phyloP scores from a whole-genome alignment of 2,888 invertebrate genomes.

The Cerceris rybyensis region DNA sequence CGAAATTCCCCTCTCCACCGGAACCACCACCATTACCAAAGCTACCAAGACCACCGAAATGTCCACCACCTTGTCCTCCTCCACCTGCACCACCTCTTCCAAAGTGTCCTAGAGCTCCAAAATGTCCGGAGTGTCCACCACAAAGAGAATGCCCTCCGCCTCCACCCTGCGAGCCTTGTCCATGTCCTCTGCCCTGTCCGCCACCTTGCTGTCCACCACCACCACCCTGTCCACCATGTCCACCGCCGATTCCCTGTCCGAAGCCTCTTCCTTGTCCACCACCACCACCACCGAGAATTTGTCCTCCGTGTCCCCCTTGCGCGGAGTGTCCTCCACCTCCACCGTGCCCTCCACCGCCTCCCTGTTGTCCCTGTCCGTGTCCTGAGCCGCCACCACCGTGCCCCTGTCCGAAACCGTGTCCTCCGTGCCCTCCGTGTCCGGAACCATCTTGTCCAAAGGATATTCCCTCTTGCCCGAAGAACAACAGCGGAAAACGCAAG shows the following conservation, averaged over 20 bases:
- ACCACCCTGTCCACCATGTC: constrained; percentile 37
- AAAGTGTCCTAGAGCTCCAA: constrained; percentile 4
- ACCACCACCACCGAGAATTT: constrained; percentile 1
- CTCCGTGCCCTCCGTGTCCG: constrained; percentile 15
- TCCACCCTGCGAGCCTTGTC: constrained; percentile 50
- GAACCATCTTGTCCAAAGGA: background rate
- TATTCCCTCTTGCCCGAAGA: background rate
- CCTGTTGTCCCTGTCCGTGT: constrained; percentile 44
- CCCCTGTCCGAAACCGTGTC: constrained; percentile 39
- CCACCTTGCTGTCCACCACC: constrained; percentile 40
- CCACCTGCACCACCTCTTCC: constrained; percentile 25
- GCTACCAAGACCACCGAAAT: constrained; percentile 16
- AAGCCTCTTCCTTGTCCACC: constrained; percentile 38
- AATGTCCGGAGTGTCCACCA: constrained; percentile 31
- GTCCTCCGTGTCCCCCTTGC: constrained; percentile 42
- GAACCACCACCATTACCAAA: constrained; percentile 24
- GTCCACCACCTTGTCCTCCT: constrained; percentile 20
- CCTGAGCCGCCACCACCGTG: constrained; percentile 42
- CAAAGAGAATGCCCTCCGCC: constrained; percentile 47
- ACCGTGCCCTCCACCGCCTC: constrained; percentile 46
- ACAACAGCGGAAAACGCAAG: background rate
- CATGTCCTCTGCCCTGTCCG: constrained; percentile 47
- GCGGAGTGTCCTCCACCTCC: constrained; percentile 20
- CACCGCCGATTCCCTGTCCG: constrained; percentile 22
- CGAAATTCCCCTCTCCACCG: constrained; percentile 16